A percentile compares a stretch with the other conserved stretches of the same genome.
These are phyloP conservation scores for Hyperopisus bebe DNA, from an alignment of 2,113 vertebrate genomes.

Conservation along the genomic window DNA sequence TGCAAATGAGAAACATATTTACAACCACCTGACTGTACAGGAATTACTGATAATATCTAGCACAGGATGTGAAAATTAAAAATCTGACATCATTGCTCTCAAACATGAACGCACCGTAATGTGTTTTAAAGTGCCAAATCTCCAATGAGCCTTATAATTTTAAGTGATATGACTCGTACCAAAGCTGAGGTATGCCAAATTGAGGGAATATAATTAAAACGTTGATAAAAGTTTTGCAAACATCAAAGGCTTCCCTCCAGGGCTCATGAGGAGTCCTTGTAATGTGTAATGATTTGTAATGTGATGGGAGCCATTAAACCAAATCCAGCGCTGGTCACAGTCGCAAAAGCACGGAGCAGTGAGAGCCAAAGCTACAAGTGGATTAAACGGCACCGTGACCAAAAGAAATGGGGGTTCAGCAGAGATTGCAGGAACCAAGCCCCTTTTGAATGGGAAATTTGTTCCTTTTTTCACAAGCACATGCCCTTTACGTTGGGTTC, in stretches of 20 bases:
- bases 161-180: neutral
- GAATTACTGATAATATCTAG: slow-evolving; percentile 48
- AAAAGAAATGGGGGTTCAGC: neutral
- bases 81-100: slow-evolving; percentile 42
- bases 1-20: slow-evolving; percentile 47
- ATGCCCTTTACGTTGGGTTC: neutral
- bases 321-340: neutral
- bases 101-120: slow-evolving; percentile 45
- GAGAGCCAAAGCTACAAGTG: neutral
- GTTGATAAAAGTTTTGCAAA: neutral
- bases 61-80: slow-evolving; percentile 42
- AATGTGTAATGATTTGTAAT: neutral
- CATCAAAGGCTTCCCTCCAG: neutral
- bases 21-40: slow-evolving; percentile 49
- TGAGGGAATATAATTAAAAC: neutral
- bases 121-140: slow-evolving; percentile 38
- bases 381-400: neutral
- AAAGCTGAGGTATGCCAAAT: neutral
- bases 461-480: neutral
- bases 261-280: neutral
- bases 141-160: neutral
- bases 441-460: neutral
- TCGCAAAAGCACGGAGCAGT: neutral
- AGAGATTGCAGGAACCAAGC: neutral
- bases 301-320: neutral